Base-by-base conservation (phyloP, 1,140 invertebrate species). In the Atta colombica region DNA sequence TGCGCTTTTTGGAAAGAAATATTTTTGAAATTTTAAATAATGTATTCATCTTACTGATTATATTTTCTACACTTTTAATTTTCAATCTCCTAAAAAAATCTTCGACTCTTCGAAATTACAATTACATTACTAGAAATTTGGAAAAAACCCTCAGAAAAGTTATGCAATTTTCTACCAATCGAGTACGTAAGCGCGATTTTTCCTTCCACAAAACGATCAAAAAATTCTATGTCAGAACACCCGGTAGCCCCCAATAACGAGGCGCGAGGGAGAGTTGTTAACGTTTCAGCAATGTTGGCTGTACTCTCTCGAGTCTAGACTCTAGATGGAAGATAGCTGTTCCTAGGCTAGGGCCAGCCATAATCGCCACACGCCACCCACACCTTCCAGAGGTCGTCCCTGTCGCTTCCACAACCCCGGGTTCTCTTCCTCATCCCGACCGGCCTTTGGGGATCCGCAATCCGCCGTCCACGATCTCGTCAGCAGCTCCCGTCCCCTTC, bases 301-400 rank as follows among this genome's bases (percentile, higher is more conserved):
- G 86, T 82, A 88, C 53, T 49, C 28, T 68, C 45, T n/a, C 18
- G 16, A 86, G 74, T 86, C 87, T 88, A 88, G 91, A 91, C 87
- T 90, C 85, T 78, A 90, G 75, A 88, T 84, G 85, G 88, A 92
- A 91, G 92, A 91, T 92, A 91, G 89, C 87, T 90, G 89, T 84
- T 88, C 75, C 86, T 91, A 93, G 90, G 90, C 90, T 91, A 90
- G 90, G 53, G 88, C 89, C 89, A 92, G 92, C 90, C 90, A 90
- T 94, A 94, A 93, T 93, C 92, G 91, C 91, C 91, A 91, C 90
- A 93, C 89, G 92, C 93, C 91, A 31, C 88, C 89, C 53, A 6
- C 10, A 82, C 60, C 69, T 49, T 74, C 72, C 74, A 53, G 28
- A 16, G 28, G 28, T 12, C 80, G 58, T 60, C 61, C 12, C 5